Base-by-base conservation (phyloP, 2,888 invertebrate species). In the Drosophila eohydei region DNA sequence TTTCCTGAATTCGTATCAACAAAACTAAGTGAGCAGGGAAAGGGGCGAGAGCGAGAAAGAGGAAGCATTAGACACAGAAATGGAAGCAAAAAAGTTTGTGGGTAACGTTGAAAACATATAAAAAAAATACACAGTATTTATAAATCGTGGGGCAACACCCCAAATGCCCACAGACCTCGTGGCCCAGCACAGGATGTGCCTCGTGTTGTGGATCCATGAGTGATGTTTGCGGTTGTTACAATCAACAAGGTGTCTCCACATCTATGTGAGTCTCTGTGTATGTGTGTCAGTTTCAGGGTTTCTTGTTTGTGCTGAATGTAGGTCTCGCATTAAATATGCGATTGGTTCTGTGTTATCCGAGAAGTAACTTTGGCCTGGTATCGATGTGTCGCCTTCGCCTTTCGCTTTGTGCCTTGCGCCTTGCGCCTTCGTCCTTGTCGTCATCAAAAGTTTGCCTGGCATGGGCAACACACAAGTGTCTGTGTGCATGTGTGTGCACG, bases 301-400 rank as follows among this genome's bases (percentile, higher is more conserved):
- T 14, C 14, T 12, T 26, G 28, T 41, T 36, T 63, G 50, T 52
- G 51, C 43, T 32, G 67, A 43, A 40, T 71, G 59, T 65, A 36
- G 63, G 59, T 69, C 58, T 71, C 59, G 64, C 68, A 68, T 73
- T 73, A 78, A 81, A 80, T 72, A 80, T 69, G 80, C 73, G 72
- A 59, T 81, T 73, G 65, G 70, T 66, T 63, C 69, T 66, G 78
- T 85, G 85, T 71, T 82, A 84, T 78, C 62, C 66, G 82, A 80
- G 83, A 68, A 74, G 80, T 60, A 74, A 75, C 75, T 85, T 82
- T 78, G 58, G 63, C 62, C 64, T 73, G 57, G 65, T 61, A 61
- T 67, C 59, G 58, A 71, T 48, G 61, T 51, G 61, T 38, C 43
- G 9, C 40, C 30, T 54, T 40, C 48, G 6, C 58, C 52, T 56